Evolutionary conservation across 1,140 invertebrate genomes (phyloP), one percentile per base, ranked within the genome.

Genomic region (Drosophila pallidifrons): DNA sequence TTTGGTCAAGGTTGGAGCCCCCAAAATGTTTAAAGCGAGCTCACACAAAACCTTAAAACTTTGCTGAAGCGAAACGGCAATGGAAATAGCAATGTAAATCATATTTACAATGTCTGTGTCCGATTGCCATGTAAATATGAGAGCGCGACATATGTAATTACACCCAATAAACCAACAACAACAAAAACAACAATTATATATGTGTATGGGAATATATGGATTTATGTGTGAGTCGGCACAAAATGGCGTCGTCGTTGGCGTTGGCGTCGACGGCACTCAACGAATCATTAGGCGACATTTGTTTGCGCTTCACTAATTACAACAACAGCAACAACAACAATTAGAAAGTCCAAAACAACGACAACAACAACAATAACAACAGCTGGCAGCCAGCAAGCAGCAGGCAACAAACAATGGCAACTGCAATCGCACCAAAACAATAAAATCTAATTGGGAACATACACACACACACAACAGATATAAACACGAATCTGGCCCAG

Each of bases 241-340:
- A 87, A 78, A 78, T 75, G 73, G 73, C 73, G 73, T 52, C 73
- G 57, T 60, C 25, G 70, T 57, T 4, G 15, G 10, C 16, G 57
- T 13, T 4, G 15, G 10, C 28, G 57, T 13, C 49, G 63, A 52
- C 64, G 64, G 49, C 73, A 71, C 38, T 60, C 59, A 63, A 54
- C 63, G 64, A 78, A 82, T 89, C 72, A 80, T 90, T 85, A 90
- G 79, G 81, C 79, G 75, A 75, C 79, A 76, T 80, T 89, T 89
- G 79, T 85, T 85, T 82, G 77, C 69, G 85, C 86, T 89, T 78
- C 86, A 90, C 86, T 85, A 88, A 82, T 76, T 89, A 78, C 81
- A 82, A 74, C 79, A 83, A 75, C 60, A 71, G 66, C 68, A 61
- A 63, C 68, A 74, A 75, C 61, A 74, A 75, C 30, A 64, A 68